Conservation (phyloP, 2,113 vertebrate species). For the Gambusia affinis region DNA sequence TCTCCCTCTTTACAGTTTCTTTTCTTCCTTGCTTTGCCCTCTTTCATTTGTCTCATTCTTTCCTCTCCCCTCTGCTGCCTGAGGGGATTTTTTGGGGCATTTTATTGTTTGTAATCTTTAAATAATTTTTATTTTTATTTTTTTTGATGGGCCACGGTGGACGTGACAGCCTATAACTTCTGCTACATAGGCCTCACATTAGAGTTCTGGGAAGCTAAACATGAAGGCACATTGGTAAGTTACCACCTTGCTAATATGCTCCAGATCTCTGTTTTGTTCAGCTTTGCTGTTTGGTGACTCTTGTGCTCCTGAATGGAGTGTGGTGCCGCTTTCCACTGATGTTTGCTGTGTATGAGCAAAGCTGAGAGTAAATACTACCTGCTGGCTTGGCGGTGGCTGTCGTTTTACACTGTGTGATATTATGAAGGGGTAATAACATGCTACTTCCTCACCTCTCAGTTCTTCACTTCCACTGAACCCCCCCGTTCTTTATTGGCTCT, state of each 20-base stretch:
- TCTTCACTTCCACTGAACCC: slow-evolving; percentile 48
- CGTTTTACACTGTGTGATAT: slow-evolving; percentile 48
- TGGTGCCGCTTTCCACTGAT: not conserved
- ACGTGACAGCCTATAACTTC: slow-evolving; percentile 51
- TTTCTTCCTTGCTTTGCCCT: slow-evolving; percentile 22
- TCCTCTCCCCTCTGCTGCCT: slow-evolving; percentile 21
- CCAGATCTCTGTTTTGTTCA: slow-evolving; percentile 4
- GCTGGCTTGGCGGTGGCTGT: slow-evolving; percentile 36
- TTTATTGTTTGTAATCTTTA: slow-evolving; percentile 57
- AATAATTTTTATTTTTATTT: slow-evolving; percentile 36
- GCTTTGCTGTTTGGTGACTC: slow-evolving; percentile 14
- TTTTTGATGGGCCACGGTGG: slow-evolving; percentile 60
- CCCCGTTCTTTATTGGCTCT: slow-evolving; percentile 26
- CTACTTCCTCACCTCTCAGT: slow-evolving; percentile 58
- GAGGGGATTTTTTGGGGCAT: slow-evolving; percentile 44
- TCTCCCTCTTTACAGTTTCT: slow-evolving; percentile 17
- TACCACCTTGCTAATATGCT: slow-evolving; percentile 37
- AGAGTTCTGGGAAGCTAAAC: slow-evolving; percentile 57
- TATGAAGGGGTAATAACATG: slow-evolving; percentile 49
- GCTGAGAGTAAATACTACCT: slow-evolving; percentile 34
- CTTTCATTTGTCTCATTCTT: slow-evolving; percentile 51
- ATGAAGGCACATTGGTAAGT: slow-evolving; percentile 71
- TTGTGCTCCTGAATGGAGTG: not conserved
- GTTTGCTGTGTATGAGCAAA: slow-evolving; percentile 29
- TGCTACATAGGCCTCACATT: slow-evolving; percentile 64